Evolutionary conservation across 2,113 vertebrate species (phyloP), one percentile per base, ranked within the genome.

Genomic region (Excalfactoria chinensis): DNA sequence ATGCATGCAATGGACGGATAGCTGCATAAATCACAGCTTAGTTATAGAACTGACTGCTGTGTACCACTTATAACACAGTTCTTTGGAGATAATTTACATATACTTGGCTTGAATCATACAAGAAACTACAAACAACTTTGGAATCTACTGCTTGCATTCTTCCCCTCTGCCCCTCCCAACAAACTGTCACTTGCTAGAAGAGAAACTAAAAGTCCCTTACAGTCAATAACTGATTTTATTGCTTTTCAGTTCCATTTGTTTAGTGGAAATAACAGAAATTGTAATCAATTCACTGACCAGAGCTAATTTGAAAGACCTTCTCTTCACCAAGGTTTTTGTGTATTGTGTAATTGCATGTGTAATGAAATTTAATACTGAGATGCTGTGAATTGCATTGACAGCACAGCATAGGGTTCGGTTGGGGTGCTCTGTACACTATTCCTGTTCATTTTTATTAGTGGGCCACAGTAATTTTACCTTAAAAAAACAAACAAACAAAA

Each of bases 231-330:
- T 69, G 25, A 10, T 71, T 93, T 93, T 83, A 89, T 35, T 89
- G 37, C 77, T 71, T 91, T 86, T 80, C 49, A 84, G 44, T 91
- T 86, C 46, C 55, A 91, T 82, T 83, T 95, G 79, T 89, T 93
- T 58, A 22, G 48, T 77, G 89, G 73, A 87, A 95, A 91, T 22
- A 91, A 84, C 74, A 94, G 51, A 93, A 74, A 22, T 55, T 21
- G 37, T 86, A 86, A 78, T 63, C 84, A 60, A 88, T 86, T 95
- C 72, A 81, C 58, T 93, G 94, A 93, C 83, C 91, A 95, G 63
- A 93, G 89, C 73, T 91, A 96, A 96, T 93, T 55, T 74, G 67
- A 87, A 68, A 80, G 66, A 84, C 60, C 16, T 88, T 44, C 74
- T 84, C 49, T 55, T 28, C 5, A 2, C 41, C 34, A 67, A 63